These are phyloP conservation scores for Barypeithes pellucidus DNA, from an alignment of 2,888 invertebrate species.

Conservation along the genomic window DNA sequence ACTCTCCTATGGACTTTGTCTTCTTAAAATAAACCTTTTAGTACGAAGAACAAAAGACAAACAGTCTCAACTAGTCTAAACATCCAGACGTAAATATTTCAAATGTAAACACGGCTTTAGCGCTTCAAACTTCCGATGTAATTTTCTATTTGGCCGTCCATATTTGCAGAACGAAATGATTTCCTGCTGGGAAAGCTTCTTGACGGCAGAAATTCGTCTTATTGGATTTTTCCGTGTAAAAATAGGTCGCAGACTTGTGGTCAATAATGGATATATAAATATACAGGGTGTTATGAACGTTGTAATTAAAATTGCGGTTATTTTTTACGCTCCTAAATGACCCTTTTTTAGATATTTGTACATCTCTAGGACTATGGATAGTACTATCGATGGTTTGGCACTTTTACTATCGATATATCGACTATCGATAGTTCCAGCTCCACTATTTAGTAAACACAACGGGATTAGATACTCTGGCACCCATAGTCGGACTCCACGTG, in stretches of 20 bases:
- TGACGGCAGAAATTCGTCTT: conserved; percentile 5
- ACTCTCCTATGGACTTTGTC: conserved; percentile 11
- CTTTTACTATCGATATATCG: no score
- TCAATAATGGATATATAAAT: neutral
- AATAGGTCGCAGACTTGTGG: conserved; percentile 7
- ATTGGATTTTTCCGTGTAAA: conserved; percentile 20
- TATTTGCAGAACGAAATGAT: conserved; percentile 28
- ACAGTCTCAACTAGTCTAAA: conserved; percentile 24
- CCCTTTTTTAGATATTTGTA: no score
- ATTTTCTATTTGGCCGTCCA: conserved; percentile 23
- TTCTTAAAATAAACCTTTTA: conserved; percentile 24
- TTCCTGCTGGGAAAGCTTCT: conserved; percentile 1
- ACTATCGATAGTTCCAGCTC: no score
- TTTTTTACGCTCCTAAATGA: no score
- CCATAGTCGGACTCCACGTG: no score
- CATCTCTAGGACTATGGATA: no score
- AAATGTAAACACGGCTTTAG: conserved; percentile 19
- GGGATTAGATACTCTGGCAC: no score
- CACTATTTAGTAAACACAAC: no score
- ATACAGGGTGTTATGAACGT: neutral
- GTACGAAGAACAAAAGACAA: conserved; percentile 16
- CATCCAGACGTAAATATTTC: conserved; percentile 27
- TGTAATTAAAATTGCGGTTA: no score
- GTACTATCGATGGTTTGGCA: no score
- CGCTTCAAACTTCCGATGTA: conserved; percentile 9